Evolutionary conservation across 2,113 vertebrate genomes (phyloP).

Genomic region (Isichthys henryi): DNA sequence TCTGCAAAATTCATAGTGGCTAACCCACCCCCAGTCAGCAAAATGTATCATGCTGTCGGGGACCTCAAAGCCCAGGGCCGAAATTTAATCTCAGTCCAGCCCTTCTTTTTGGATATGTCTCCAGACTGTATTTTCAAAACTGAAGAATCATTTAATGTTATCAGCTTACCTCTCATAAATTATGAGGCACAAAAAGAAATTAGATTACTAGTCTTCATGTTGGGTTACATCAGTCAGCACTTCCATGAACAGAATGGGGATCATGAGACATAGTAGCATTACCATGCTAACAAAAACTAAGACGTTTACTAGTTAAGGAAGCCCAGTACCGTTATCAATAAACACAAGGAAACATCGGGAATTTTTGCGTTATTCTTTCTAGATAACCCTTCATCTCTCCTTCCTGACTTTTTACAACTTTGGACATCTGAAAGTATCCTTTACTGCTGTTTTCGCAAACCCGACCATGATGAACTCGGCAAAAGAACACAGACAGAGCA

Average conservation of each 20-base stretch:
- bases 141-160: not conserved
- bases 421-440: not conserved
- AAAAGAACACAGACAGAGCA: not conserved
- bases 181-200: not conserved
- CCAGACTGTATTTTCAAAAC: not conserved
- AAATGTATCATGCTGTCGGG: not conserved
- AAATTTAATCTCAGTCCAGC: not conserved
- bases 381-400: not conserved
- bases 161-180: not conserved
- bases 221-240: not conserved
- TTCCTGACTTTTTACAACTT: not conserved
- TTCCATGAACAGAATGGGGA: not conserved
- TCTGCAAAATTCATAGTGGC: not conserved
- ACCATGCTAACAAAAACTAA: not conserved
- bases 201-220: not conserved
- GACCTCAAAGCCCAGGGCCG: not conserved
- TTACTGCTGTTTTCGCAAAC: not conserved
- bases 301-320: not conserved
- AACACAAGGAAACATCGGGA: not conserved
- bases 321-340: not conserved
- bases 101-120: not conserved
- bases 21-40: not conserved
- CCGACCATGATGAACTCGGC: not conserved
- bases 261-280: not conserved
- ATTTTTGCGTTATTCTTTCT: not conserved